Percentiles rank a stretch among this genome's conserved stretches.
Conservation (phyloP, 2,888 invertebrate genomes). For the Orchestes rusci region DNA sequence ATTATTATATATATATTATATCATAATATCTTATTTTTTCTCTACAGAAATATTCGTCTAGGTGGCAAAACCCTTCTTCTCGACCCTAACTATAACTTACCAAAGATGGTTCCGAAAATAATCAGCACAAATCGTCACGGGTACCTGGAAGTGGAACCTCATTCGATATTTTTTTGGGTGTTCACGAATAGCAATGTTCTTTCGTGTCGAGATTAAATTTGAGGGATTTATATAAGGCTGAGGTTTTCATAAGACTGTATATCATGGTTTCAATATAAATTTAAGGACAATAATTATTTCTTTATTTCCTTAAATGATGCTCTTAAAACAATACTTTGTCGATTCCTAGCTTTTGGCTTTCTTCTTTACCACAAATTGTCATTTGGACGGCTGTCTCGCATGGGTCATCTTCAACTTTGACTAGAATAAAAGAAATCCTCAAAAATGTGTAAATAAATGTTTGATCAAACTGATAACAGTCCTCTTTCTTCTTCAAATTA, state of each 20-base stretch:
- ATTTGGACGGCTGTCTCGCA: neutral
- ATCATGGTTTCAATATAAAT: neutral
- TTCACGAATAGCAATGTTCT: slow-evolving; percentile 33
- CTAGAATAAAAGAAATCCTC: neutral
- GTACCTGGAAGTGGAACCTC: slow-evolving; percentile 52
- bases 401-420: neutral
- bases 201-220: slow-evolving; percentile 16
- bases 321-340: neutral
- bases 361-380: neutral
- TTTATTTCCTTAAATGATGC: too few relatives aligned
- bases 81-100: slow-evolving; percentile 45
- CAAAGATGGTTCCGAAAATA: slow-evolving; percentile 48
- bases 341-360: neutral
- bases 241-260: neutral
- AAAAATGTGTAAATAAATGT: too few relatives aligned
- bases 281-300: neutral
- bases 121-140: slow-evolving; percentile 39
- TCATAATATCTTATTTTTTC: slow-evolving; percentile 30
- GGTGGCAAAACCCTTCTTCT: slow-evolving; percentile 49
- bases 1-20: slow-evolving; percentile 15
- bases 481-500: too few relatives aligned
- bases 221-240: too few relatives aligned
- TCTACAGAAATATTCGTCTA: slow-evolving; percentile 51
- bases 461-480: too few relatives aligned
- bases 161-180: slow-evolving; percentile 60